Conservation (phyloP, 2,888 invertebrate genomes). For the Sphinx pinastri region DNA sequence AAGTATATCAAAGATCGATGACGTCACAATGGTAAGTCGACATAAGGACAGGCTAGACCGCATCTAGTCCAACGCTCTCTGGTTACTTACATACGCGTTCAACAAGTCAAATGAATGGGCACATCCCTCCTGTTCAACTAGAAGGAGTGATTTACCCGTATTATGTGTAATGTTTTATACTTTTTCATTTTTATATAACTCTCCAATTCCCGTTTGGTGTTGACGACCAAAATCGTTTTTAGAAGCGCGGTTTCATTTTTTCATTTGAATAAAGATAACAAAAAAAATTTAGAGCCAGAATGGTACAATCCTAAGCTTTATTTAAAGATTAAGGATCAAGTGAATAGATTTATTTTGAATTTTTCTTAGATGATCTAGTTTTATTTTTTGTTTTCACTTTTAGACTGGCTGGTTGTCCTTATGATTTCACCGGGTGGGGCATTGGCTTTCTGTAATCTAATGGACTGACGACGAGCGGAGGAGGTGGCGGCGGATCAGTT, state of each 20-base stretch:
- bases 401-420: conserved; percentile 66
- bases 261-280: conserved; percentile 11
- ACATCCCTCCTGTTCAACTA: conserved; percentile 66
- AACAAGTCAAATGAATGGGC: conserved; percentile 83
- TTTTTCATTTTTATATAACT: conserved; percentile 56
- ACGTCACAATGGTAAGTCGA: conserved; percentile 98
- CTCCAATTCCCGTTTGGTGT: conserved; percentile 70
- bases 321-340: conserved; percentile 39
- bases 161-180: conserved; percentile 63
- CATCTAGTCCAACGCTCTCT: conserved; percentile 67
- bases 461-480: conserved; percentile 42
- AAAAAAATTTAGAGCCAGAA: conserved; percentile 39
- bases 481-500: conserved; percentile 34
- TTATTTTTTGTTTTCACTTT: conserved; percentile 52
- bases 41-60: conserved; percentile 69
- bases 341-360: conserved; percentile 38
- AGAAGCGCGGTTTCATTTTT: conserved; percentile 50
- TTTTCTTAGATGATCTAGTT: conserved; percentile 31
- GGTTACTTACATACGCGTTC: conserved; percentile 53
- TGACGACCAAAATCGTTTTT: conserved; percentile 84
- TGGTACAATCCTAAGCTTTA: conserved; percentile 45
- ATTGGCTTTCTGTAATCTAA: conserved; percentile 56
- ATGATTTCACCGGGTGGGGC: conserved; percentile 53
- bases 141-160: conserved; percentile 73
- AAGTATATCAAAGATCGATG: conserved; percentile 99